Evolutionary conservation across 1,140 invertebrate genomes (phyloP), one percentile per base, ranked within the genome.

Genomic region (Zaprionus capensis): DNA sequence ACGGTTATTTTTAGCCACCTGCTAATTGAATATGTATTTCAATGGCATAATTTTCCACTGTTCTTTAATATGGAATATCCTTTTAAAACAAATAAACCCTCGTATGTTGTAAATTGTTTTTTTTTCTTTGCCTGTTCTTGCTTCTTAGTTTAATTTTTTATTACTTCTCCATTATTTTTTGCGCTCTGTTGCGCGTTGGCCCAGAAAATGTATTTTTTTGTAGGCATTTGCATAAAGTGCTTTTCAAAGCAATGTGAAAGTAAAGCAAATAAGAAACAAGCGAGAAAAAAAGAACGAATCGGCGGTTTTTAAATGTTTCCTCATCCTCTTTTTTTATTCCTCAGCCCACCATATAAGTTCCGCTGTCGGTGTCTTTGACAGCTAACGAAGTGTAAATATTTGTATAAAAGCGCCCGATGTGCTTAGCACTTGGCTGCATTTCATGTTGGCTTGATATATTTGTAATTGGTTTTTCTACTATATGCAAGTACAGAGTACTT

Each of bases 361-460:
- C 70, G 57, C 58, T 58, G 28, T 66, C 63, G 78, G 82, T 83
- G 71, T 82, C 80, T 86, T 80, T 87, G 82, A 76, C 83, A 82
- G 80, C 62, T 82, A 87, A 86, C 82, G 82, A 86, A 87, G 82
- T 86, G 83, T 87, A 86, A 86, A 86, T 86, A 87, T 86, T 87
- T 87, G 51, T 78, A 73, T 58, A 80, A 64, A 62, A 80, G 64
- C 72, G 67, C 71, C 68, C 53, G 77, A 84, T 84, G 83, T 75
- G 51, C 72, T 70, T 57, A 70, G 72, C 72, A 74, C 65, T 74
- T 62, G 71, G 71, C 65, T 74, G 71, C 71, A 69, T 69, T 59
- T 62, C 44, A 62, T 46, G 71, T 56, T 65, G 57, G 11, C 28
- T 56, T 63, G 58, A 75, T 69, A 70, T 63, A 62, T 75, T 75